phyloP scores from a whole-genome alignment of 2,113 vertebrate genomes.

The Tympanuchus pallidicinctus region DNA sequence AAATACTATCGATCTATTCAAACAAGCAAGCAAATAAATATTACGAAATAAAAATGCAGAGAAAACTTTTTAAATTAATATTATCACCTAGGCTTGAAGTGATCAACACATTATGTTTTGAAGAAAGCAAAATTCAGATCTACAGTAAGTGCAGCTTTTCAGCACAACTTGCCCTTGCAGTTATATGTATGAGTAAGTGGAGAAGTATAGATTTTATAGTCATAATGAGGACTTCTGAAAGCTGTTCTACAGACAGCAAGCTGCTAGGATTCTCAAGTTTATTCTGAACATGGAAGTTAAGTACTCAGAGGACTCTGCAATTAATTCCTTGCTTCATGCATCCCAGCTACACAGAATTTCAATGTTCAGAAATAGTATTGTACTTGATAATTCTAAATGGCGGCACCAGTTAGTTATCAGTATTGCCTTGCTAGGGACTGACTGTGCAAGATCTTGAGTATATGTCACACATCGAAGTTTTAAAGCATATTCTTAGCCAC shows the following conservation, averaged over 20 bases:
- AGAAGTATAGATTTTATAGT: background rate
- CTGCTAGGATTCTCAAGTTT: background rate
- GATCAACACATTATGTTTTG: background rate
- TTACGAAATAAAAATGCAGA: background rate
- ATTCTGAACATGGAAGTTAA: background rate
- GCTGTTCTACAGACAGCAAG: background rate
- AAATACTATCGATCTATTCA: background rate
- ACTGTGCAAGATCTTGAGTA: background rate
- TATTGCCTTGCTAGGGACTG: background rate
- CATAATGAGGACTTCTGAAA: background rate
- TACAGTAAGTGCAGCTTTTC: background rate
- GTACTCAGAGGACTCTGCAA: background rate
- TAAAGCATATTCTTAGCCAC: background rate
- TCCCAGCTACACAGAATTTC: background rate
- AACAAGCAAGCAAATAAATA: background rate
- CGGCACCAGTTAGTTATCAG: background rate
- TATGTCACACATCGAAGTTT: slow-evolving; percentile 1
- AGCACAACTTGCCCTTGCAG: background rate
- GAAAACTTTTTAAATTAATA: background rate
- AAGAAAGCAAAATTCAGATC: background rate
- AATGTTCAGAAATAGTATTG: background rate
- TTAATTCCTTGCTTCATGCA: background rate
- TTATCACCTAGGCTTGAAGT: background rate
- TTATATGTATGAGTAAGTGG: background rate
- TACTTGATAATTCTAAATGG: background rate